Conservation (phyloP, 2,113 vertebrate genomes). For the Mobula birostris region DNA sequence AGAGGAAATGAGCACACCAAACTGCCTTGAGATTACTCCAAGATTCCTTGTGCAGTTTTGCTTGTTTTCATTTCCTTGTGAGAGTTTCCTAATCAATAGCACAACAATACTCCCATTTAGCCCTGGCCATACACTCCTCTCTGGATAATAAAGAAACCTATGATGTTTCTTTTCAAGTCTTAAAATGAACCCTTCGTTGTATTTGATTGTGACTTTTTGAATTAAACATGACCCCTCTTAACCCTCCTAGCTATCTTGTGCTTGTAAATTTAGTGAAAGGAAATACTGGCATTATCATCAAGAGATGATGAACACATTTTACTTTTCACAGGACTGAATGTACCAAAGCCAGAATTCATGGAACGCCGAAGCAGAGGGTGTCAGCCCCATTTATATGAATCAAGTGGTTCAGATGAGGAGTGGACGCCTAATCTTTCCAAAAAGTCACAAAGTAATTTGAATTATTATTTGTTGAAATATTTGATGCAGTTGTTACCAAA, state of each 20-base stretch:
- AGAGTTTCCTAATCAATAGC: not conserved
- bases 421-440: too few species aligned
- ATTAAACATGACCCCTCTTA: not conserved
- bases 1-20: not conserved
- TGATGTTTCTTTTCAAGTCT: too few species aligned
- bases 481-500: too few species aligned
- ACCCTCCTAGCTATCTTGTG: not conserved
- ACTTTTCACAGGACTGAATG: not conserved
- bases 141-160: too few species aligned
- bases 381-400: too few species aligned
- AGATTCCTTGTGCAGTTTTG: not conserved
- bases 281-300: not conserved
- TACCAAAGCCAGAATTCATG: too few species aligned
- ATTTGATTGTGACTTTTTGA: not conserved
- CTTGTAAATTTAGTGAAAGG: not conserved
- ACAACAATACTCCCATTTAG: not conserved
- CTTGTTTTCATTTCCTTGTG: not conserved
- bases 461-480: too few species aligned
- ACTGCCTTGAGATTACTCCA: not conserved
- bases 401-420: too few species aligned
- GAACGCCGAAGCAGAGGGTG: too few species aligned
- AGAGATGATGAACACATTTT: not conserved
- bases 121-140: too few species aligned
- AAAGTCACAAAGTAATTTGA: too few species aligned
- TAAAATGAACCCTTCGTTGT: too few species aligned